Evolutionary conservation across 2,113 vertebrate genomes (phyloP), one percentile per base, ranked within the genome.

Genomic region (Mohoua ochrocephala): DNA sequence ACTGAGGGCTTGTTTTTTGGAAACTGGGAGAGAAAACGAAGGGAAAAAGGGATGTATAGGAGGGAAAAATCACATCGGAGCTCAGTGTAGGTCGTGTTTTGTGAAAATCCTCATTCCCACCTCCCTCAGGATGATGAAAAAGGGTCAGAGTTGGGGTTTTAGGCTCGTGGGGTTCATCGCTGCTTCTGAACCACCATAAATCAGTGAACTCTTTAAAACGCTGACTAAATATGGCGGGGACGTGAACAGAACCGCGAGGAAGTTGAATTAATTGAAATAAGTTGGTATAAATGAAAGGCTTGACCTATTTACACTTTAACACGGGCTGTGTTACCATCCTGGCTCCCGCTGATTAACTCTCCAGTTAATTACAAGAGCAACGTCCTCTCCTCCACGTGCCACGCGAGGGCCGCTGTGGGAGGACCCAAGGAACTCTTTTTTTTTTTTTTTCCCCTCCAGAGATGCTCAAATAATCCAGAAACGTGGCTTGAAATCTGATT

Each of bases 1-100:
- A 97, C 97, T 6, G 95, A 98, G 90, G 97, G 95, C 95, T 98
- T 98, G 96, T 97, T 97, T 97, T 98, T 97, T 59, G 98, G 98
- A 79, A 98, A 98, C 96, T 97, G 39, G 94, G 91, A 95, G 91
- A 78, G 77, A 75, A 89, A 69, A 52, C 78, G 57, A 93, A 95
- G 83, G 49, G 41, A 91, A 81, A 81, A 39, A 39, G 1, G 60
- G 76, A 70, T 37, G 12, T 31, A 56, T 15, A 50, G 85, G 30
- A 70, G 26, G 65, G 56, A 2, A 9, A 4, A n/a, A 44, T 20
- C 22, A 4, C 42, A 7, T 24, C 31, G 8, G 57, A 53, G 45
- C 28, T 67, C 41, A 16, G 63, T 10, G 82, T 16, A 35, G 87
- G 23, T 30, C 12, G 19, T 4, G 10, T 47, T 41, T 31, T 26